These are phyloP conservation scores for Pristionchus entomophagus DNA, from an alignment of 2,888 invertebrate species.

Conservation along the genomic window DNA sequence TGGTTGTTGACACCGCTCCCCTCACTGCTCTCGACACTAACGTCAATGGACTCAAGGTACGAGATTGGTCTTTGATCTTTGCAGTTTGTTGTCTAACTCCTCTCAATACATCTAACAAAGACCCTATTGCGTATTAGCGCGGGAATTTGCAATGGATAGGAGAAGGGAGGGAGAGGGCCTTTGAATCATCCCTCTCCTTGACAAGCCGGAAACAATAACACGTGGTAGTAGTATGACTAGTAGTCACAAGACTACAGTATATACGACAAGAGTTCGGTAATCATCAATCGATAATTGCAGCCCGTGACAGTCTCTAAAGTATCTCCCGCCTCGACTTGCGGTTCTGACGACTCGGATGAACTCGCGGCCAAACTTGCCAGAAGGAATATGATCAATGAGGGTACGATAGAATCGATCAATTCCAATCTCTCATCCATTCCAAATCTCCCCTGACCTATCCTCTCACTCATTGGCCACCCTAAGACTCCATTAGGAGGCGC, in stretches of 20 bases:
- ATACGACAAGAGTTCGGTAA: neutral
- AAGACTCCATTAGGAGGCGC: neutral
- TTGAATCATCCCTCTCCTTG: neutral
- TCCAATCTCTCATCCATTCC: neutral
- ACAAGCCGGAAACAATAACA: neutral
- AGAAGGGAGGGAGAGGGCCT: neutral
- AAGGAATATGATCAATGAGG: slow-evolving; percentile 47
- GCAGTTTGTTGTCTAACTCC: neutral
- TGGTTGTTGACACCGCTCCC: slow-evolving; percentile 35
- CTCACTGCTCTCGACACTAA: slow-evolving; percentile 46
- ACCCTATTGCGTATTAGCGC: slow-evolving; percentile 5
- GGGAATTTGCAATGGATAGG: neutral
- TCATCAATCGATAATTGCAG: slow-evolving; percentile 4
- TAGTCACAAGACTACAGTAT: neutral
- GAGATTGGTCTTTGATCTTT: neutral
- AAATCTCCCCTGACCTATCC: neutral
- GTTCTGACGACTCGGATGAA: slow-evolving; percentile 43
- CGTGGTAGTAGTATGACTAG: neutral
- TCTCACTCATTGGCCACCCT: slow-evolving; percentile 1
- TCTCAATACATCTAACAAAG: neutral
- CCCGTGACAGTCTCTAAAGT: neutral
- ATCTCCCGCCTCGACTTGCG: slow-evolving; percentile 12
- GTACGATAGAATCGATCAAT: neutral
- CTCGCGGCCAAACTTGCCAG: slow-evolving; percentile 46
- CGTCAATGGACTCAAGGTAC: neutral